These are phyloP conservation scores for Corythornis madagascariensis DNA, from an alignment of 2,113 vertebrate species.

Conservation along the genomic window DNA sequence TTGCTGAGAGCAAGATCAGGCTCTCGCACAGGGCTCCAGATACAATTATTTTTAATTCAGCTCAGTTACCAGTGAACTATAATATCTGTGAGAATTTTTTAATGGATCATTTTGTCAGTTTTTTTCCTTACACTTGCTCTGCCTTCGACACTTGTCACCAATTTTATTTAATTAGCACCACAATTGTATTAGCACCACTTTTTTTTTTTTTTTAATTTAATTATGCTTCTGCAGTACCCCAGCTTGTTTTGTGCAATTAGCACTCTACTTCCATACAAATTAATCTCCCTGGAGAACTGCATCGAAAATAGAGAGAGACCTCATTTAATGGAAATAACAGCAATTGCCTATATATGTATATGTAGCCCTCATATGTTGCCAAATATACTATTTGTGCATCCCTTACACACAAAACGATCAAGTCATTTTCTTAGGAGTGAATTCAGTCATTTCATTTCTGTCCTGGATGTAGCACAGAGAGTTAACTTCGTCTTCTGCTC, in stretches of 20 bases:
- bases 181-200: slow-evolving; percentile 71
- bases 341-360: slow-evolving; percentile 10
- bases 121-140: slow-evolving; percentile 59
- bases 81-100: slow-evolving; percentile 42
- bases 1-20: slow-evolving; percentile 41
- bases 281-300: slow-evolving; percentile 70
- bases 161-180: slow-evolving; percentile 74
- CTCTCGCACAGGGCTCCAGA: neutral
- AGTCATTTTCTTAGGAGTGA: neutral
- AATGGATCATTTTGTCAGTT: slow-evolving; percentile 67
- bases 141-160: slow-evolving; percentile 70
- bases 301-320: slow-evolving; percentile 55
- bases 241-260: slow-evolving; percentile 75
- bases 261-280: slow-evolving; percentile 66
- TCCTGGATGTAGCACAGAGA: neutral
- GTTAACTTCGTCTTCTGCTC: slow-evolving; percentile 12
- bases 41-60: slow-evolving; percentile 50
- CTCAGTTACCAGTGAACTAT: slow-evolving; percentile 52
- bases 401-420: neutral
- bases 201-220: slow-evolving; percentile 63
- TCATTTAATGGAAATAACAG: slow-evolving; percentile 63
- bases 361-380: slow-evolving; percentile 35
- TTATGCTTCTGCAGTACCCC: slow-evolving; percentile 64
- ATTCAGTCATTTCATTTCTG: neutral
- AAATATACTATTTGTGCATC: slow-evolving; percentile 29